Percentiles rank a stretch among this genome's conserved stretches.
Conservation (phyloP, 2,797 vertebrate genomes). For the Netta rufina region DNA sequence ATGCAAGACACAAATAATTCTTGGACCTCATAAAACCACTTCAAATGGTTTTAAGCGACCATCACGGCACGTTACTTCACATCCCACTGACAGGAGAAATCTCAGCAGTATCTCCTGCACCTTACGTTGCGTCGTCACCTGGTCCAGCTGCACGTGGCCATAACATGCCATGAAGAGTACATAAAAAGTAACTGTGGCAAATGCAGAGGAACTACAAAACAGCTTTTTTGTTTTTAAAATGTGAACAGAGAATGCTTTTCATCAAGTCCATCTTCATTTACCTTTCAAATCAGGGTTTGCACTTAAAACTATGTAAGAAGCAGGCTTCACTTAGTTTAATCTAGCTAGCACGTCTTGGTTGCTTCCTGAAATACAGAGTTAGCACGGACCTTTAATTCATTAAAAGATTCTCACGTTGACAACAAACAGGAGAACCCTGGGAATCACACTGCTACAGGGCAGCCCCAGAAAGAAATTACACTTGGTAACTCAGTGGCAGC, state of each 20-base stretch:
- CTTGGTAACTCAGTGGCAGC: not conserved
- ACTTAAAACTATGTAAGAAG: not conserved
- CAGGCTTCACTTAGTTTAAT: not conserved
- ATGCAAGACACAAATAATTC: constrained; percentile 80
- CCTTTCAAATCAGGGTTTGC: not conserved
- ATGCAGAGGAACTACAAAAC: not conserved
- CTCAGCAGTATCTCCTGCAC: not conserved
- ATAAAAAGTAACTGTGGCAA: not conserved
- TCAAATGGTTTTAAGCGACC: not conserved
- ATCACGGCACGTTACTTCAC: not conserved
- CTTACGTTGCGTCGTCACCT: rapidly evolving
- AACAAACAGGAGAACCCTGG: not conserved
- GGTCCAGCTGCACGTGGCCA: not conserved
- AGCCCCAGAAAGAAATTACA: not conserved
- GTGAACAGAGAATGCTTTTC: not conserved
- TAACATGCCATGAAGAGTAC: not conserved
- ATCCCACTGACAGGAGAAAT: not conserved
- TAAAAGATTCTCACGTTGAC: not conserved
- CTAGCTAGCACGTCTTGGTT: not conserved
- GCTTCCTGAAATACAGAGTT: not conserved
- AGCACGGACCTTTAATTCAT: not conserved
- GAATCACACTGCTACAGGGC: not conserved
- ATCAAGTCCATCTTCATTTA: not conserved
- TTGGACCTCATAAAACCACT: constrained; percentile 70
- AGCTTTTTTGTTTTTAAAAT: not conserved